These are phyloP conservation scores for Mantis religiosa DNA, from an alignment of 2,888 invertebrate genomes.

Conservation along the genomic window DNA sequence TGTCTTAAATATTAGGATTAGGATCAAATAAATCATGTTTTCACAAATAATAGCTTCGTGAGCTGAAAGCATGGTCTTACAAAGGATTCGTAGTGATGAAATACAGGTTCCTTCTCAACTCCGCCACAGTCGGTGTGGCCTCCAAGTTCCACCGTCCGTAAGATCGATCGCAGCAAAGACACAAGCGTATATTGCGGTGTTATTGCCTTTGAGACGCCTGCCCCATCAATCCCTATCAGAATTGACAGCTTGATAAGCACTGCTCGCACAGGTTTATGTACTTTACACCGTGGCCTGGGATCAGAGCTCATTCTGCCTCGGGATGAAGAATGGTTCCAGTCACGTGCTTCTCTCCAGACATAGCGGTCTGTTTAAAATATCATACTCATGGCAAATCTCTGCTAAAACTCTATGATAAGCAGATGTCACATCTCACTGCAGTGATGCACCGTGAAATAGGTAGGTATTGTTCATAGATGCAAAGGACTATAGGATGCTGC, in stretches of 20 bases:
- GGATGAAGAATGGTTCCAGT: not conserved
- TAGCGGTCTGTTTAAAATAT: not conserved
- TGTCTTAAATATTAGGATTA: no score
- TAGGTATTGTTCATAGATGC: no score
- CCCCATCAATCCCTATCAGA: conserved; percentile 24
- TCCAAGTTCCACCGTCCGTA: not conserved
- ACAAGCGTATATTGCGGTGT: not conserved
- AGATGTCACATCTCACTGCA: no score
- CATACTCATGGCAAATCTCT: no score
- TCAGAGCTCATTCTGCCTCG: conserved; percentile 6
- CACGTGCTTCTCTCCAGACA: not conserved
- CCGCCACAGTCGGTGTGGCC: not conserved
- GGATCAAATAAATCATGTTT: no score
- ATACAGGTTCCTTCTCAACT: not conserved
- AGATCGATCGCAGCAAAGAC: not conserved
- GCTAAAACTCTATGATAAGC: no score
- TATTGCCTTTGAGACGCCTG: conserved; percentile 10
- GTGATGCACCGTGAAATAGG: no score
- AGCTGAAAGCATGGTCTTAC: no score
- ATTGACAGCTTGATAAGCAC: conserved; percentile 26
- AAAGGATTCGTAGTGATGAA: no score
- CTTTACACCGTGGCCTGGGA: conserved; percentile 8
- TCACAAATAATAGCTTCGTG: no score
- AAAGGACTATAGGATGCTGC: no score
- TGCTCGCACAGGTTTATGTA: conserved; percentile 17